Percentiles rank a stretch among this genome's conserved stretches.
These are phyloP conservation scores for Hydrotaea diabolus DNA, from an alignment of 2,888 invertebrate species.

Conservation along the genomic window DNA sequence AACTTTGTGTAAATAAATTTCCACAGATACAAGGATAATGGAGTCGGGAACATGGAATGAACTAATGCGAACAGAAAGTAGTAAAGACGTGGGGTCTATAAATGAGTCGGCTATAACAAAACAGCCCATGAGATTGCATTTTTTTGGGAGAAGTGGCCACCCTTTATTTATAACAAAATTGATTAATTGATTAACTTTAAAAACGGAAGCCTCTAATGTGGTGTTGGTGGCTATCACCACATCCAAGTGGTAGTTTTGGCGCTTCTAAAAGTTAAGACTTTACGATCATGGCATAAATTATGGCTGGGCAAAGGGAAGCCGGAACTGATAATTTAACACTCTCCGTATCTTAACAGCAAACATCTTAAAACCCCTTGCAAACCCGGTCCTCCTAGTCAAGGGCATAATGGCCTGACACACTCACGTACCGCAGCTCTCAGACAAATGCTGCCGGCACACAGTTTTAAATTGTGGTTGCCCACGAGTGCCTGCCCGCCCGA, in stretches of 20 bases:
- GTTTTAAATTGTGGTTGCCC: background rate
- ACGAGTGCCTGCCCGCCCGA: background rate
- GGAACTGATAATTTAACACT: too few relatives aligned
- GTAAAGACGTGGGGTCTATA: background rate
- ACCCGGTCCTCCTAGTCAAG: too few relatives aligned
- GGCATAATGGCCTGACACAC: background rate
- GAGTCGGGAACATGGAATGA: background rate
- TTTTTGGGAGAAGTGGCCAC: background rate
- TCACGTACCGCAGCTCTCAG: background rate
- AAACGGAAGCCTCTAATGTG: background rate
- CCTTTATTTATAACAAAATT: background rate
- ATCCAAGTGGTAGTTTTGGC: too few relatives aligned
- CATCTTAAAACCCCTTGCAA: too few relatives aligned
- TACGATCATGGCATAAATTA: too few relatives aligned
- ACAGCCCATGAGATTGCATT: background rate
- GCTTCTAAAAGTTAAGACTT: too few relatives aligned
- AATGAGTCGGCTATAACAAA: background rate
- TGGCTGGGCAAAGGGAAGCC: too few relatives aligned
- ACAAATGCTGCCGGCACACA: background rate
- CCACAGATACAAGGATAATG: background rate
- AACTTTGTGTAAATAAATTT: constrained; percentile 1
- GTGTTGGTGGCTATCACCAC: background rate
- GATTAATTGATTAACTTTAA: background rate
- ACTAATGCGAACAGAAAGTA: background rate
- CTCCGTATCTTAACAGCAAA: background rate